phyloP scores from a whole-genome alignment of 1,140 invertebrate species.

The Lutraria rhynchaena region DNA sequence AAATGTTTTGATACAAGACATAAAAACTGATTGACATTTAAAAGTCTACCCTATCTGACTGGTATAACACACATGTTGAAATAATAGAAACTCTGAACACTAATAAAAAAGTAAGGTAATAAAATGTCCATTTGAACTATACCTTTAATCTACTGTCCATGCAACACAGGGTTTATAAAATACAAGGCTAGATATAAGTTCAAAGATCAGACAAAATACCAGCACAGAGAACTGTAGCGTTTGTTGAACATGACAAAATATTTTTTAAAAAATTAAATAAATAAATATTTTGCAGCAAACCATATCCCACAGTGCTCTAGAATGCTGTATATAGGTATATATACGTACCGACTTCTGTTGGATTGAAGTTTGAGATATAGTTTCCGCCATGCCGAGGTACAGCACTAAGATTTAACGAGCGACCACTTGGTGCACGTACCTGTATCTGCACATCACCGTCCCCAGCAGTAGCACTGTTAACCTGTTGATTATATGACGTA shows the following conservation, averaged over 20 bases:
- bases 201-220: not conserved
- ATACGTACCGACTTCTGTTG: constrained; percentile 92
- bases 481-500: too few relatives aligned
- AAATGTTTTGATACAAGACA: too few relatives aligned
- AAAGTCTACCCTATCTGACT: too few relatives aligned
- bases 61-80: too few relatives aligned
- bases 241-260: constrained; percentile 30
- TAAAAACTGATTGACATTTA: too few relatives aligned
- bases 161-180: too few relatives aligned
- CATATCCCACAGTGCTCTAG: constrained; percentile 49
- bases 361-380: constrained; percentile 96
- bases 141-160: too few relatives aligned
- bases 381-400: constrained; percentile 88
- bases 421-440: constrained; percentile 93
- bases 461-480: constrained; percentile 85
- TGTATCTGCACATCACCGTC: constrained; percentile 92
- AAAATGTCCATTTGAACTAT: too few relatives aligned
- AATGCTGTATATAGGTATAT: not conserved
- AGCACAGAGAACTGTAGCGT: constrained; percentile 24
- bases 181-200: too few relatives aligned
- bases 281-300: constrained; percentile 32
- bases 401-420: constrained; percentile 87
- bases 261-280: not conserved
- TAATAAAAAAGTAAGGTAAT: too few relatives aligned
- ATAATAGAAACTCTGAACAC: too few relatives aligned